Evolutionary conservation across 1,140 invertebrate species (phyloP).

Genomic region (Lithobius niger): DNA sequence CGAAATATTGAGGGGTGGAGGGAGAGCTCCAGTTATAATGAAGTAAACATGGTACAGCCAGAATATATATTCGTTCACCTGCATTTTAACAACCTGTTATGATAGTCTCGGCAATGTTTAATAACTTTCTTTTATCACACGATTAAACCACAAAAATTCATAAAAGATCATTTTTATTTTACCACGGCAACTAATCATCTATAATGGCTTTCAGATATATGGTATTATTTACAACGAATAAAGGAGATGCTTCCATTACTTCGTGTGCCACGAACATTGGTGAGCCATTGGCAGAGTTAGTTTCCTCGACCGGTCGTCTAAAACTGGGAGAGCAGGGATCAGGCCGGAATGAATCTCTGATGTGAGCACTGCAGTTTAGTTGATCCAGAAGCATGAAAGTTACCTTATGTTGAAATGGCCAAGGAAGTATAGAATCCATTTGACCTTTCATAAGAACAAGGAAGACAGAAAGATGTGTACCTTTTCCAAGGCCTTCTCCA

Average conservation of each 20-base stretch:
- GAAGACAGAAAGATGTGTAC: slow-evolving; percentile 11
- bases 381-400: slow-evolving; percentile 13
- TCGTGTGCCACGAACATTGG: slow-evolving; percentile 27
- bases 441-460: slow-evolving; percentile 10
- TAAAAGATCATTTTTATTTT: no score
- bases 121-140: no score
- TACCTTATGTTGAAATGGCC: slow-evolving; percentile 4
- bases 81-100: no score
- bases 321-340: slow-evolving; percentile 22
- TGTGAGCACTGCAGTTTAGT: slow-evolving; percentile 19
- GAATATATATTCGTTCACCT: no score
- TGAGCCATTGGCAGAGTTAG: slow-evolving; percentile 32
- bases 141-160: no score
- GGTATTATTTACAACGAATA: slow-evolving; percentile 29
- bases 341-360: slow-evolving; percentile 29
- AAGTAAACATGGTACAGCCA: no score
- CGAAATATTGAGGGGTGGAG: no score
- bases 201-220: slow-evolving; percentile 29
- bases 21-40: no score
- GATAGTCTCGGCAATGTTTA: no score
- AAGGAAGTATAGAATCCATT: neutral
- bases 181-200: no score
- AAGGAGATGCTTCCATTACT: slow-evolving; percentile 21
- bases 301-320: slow-evolving; percentile 27
- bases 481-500: slow-evolving; percentile 12